Evolutionary conservation across 2,888 invertebrate genomes (phyloP), one percentile per base, ranked within the genome.

Genomic region (Syrista parreyssii): DNA sequence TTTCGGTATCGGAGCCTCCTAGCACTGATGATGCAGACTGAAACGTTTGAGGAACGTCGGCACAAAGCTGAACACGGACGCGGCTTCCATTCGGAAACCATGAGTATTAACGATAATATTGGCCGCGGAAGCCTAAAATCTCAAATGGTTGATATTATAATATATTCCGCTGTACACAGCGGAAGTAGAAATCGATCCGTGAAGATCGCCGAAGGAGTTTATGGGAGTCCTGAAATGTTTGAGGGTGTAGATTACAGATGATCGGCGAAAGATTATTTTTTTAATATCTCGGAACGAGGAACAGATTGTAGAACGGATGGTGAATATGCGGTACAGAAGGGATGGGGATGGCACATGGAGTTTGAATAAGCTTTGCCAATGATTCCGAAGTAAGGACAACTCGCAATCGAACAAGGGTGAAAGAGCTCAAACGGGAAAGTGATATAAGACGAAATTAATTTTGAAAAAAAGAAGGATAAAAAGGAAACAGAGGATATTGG

Each of bases 401-500:
- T 23, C 6, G 40, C 6, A 23, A 55, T 55, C 40, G 40, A 23
- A 55, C 23, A 6, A 55, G 40, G 15, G 33, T 68, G 23, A 30
- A 33, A 11, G 4, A 68, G 12, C 31, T 36, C 35, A 75, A 55
- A 30, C 33, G 9, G 68, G 15, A 23, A 31, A 32, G 55, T 40
- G 74, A 40, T 33, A 75, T 78, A 55, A 71, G 76, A 79, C 75
- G 81, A 87, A 84, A 87, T 88, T 87, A 85, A 86, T 88, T 86
- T 88, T 86, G 84, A 77, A 80, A 81, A 78, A 55, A 68, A 75
- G 23, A 12, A 40, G 68, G 35, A 55, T 79, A 84, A 84, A 85
- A 83, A 78, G 84, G 82, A 80, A 87, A 85, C 82, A 84, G 76
- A 78, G 78, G 84, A 83, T 88, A 87, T 88, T 85, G 86, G 81